These are phyloP conservation scores for Mesorhabditis sp. DNA, from an alignment of 2,888 invertebrate species.

Conservation along the genomic window DNA sequence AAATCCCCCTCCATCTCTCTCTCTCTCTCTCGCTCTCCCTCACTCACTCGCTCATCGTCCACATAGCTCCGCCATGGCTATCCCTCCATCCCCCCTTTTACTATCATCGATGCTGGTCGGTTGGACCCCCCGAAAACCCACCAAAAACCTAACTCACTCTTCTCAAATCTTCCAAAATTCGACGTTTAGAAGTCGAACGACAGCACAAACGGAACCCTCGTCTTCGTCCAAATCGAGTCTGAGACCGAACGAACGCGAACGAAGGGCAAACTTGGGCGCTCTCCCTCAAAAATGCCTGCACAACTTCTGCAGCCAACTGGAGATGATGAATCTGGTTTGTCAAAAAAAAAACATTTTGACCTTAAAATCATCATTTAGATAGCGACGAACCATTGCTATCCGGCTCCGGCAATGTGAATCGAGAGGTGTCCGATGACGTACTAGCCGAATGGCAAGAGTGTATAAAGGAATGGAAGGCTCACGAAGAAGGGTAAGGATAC, in stretches of 20 bases:
- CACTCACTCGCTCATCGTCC: conserved; percentile 10
- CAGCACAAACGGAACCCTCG: conserved; percentile 10
- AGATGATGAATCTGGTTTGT: conserved; percentile 55
- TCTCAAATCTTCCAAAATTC: background rate
- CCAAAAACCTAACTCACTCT: background rate
- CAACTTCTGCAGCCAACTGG: conserved; percentile 57
- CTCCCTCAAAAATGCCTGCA: conserved; percentile 54
- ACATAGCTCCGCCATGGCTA: conserved; percentile 3
- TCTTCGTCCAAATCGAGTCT: conserved; percentile 19
- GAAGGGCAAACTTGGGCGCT: conserved; percentile 27
- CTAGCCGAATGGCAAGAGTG: conserved; percentile 89
- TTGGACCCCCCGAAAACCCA: background rate
- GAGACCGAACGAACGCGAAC: conserved; percentile 18
- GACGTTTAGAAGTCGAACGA: background rate
- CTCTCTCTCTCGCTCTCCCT: conserved; percentile 5
- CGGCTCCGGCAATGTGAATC: conserved; percentile 93
- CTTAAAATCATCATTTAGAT: conserved; percentile 51
- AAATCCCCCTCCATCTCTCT: background rate
- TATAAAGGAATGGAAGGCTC: conserved; percentile 57
- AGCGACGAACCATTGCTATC: conserved; percentile 83
- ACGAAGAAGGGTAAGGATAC: conserved; percentile 29
- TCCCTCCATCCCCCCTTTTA: background rate
- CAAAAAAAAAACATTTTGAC: background rate
- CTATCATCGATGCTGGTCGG: background rate
- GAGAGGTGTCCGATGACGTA: conserved; percentile 88